These are phyloP conservation scores for Sciurus niger DNA, from an alignment of 2,113 vertebrate genomes.

Conservation along the genomic window DNA sequence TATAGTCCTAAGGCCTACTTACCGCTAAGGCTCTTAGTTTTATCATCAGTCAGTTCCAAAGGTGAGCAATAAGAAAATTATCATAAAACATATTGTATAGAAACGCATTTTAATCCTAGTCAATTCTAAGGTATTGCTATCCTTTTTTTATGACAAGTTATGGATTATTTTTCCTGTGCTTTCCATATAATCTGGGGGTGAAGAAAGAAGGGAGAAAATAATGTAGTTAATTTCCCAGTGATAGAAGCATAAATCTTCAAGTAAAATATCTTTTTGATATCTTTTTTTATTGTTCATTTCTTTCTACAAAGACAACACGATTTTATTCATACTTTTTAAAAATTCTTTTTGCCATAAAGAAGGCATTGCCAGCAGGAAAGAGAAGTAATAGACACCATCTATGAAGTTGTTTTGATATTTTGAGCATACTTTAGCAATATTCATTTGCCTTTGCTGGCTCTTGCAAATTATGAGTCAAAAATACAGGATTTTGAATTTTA, in stretches of 20 bases:
- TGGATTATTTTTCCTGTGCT: neutral
- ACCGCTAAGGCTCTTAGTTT: neutral
- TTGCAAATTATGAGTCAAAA: slow-evolving; percentile 46
- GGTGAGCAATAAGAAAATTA: neutral
- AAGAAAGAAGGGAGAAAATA: neutral
- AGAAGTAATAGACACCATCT: neutral
- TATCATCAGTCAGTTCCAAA: neutral
- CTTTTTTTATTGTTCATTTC: neutral
- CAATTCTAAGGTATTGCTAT: neutral
- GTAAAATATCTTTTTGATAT: slow-evolving; percentile 13
- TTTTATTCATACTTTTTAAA: neutral
- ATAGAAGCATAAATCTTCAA: neutral
- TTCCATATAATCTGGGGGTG: neutral
- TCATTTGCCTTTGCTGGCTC: slow-evolving; percentile 35
- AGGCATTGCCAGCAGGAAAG: neutral
- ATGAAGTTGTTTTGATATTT: slow-evolving; percentile 12
- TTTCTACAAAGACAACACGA: slow-evolving; percentile 26
- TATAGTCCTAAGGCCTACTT: neutral
- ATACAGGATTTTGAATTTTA: slow-evolving; percentile 18
- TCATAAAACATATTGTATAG: neutral
- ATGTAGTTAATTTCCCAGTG: neutral
- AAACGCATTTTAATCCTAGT: neutral
- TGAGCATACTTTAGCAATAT: neutral
- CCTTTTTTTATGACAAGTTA: neutral
- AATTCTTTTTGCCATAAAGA: neutral